Evolutionary conservation across 2,797 vertebrate species (phyloP).

Genomic region (Babyrousa celebensis): DNA sequence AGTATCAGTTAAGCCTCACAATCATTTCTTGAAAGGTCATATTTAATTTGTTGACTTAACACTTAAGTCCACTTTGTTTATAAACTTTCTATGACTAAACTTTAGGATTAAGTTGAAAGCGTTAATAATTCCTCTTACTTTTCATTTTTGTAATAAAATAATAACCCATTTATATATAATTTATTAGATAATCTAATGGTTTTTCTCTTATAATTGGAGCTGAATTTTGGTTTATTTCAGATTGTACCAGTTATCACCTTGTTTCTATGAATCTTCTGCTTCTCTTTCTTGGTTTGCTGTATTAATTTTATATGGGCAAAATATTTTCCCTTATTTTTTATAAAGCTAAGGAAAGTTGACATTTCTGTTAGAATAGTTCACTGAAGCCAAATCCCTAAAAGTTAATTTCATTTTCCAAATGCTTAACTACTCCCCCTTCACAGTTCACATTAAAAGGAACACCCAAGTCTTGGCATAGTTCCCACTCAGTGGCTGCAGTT

Average conservation of each 20-base stretch:
- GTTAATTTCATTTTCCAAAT: constrained; percentile 2
- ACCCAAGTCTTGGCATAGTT: not conserved
- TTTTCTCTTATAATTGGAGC: constrained; percentile 14
- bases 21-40: not conserved
- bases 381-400: not conserved
- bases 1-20: not conserved
- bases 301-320: not conserved
- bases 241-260: not conserved
- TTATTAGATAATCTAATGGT: not conserved
- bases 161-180: not conserved
- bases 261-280: not conserved
- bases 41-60: not conserved
- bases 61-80: not conserved
- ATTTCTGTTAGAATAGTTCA: constrained; percentile 17
- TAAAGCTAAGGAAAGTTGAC: not conserved
- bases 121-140: not conserved
- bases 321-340: not conserved
- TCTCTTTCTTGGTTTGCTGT: not conserved
- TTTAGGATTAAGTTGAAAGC: not conserved
- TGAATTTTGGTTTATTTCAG: not conserved
- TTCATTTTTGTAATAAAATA: constrained; percentile 18
- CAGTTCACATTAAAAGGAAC: not conserved
- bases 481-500: not conserved
- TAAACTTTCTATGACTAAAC: not conserved
- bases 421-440: not conserved